Evolutionary conservation across 2,797 vertebrate genomes (phyloP).

Genomic region (Aeoliscus strigatus): DNA sequence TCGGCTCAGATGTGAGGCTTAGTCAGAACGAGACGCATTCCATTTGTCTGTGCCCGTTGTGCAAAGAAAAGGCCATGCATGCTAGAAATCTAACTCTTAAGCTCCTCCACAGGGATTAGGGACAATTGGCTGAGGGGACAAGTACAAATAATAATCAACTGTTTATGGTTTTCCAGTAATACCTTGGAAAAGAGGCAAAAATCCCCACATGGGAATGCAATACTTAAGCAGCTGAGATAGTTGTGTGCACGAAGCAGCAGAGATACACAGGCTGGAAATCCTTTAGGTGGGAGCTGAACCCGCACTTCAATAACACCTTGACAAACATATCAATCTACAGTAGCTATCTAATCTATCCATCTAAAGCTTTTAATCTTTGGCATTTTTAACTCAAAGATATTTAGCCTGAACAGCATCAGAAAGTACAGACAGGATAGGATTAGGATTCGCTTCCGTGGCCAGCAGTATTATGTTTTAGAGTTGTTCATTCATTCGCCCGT

Average conservation of each 20-base stretch:
- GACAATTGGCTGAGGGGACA: conserved; percentile 55
- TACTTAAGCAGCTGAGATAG: conserved; percentile 39
- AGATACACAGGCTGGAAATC: conserved; percentile 35
- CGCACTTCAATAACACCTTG: conserved; percentile 17
- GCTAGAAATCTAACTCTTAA: conserved; percentile 60
- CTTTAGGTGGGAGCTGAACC: conserved; percentile 32
- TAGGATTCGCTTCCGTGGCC: conserved; percentile 14
- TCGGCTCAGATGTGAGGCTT: conserved; percentile 21
- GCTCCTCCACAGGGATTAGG: conserved; percentile 60
- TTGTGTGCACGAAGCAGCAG: conserved; percentile 3
- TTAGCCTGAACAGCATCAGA: conserved; percentile 10
- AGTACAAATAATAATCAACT: conserved; percentile 61
- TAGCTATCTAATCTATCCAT: conserved; percentile 12
- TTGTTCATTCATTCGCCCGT: too few relatives aligned
- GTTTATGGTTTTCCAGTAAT: conserved; percentile 56
- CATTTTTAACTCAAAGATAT: conserved; percentile 22
- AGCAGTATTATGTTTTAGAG: too few relatives aligned
- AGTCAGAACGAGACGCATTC: conserved; percentile 36
- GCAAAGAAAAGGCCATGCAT: conserved; percentile 48
- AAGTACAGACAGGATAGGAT: conserved; percentile 10
- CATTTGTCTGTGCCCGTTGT: conserved; percentile 41
- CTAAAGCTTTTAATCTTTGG: conserved; percentile 16
- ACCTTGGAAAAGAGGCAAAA: conserved; percentile 42
- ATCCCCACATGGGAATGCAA: conserved; percentile 37
- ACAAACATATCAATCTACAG: conserved; percentile 32